Percentiles rank a stretch among this genome's conserved stretches.
Conservation (phyloP, 53 echinoderm and acorn worm genomes). For the Paracentrotus lividus region DNA sequence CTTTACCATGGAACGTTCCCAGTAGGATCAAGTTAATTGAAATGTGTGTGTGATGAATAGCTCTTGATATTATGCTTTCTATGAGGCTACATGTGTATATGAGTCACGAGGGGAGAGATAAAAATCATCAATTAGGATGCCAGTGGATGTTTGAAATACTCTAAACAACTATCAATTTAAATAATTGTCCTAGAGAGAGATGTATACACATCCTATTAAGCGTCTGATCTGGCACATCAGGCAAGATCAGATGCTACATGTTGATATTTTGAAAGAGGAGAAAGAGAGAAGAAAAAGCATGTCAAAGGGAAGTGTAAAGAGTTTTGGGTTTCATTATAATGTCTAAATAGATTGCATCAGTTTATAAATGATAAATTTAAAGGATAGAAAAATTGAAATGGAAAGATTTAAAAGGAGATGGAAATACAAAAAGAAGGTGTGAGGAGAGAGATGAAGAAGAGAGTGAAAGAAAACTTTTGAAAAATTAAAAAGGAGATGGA, state of each 20-base stretch:
- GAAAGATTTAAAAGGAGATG: background rate
- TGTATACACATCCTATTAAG: conserved; percentile 29
- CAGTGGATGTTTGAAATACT: conserved; percentile 38
- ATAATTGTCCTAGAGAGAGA: conserved; percentile 9
- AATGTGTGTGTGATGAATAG: conserved; percentile 59
- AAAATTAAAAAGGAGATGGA: no score
- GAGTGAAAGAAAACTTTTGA: no score
- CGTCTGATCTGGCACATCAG: background rate
- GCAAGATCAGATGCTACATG: no score
- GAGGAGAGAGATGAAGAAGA: background rate
- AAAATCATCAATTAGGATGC: conserved; percentile 47
- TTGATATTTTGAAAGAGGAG: background rate
- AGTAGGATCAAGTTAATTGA: conserved; percentile 32
- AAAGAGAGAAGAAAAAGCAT: background rate
- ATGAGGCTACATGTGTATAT: conserved; percentile 4
- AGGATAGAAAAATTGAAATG: no score
- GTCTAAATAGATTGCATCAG: no score
- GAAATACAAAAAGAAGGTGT: background rate
- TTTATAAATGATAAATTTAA: background rate
- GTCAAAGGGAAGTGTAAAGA: background rate
- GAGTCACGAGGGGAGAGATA: conserved; percentile 33
- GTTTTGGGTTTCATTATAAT: no score
- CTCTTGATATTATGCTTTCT: conserved; percentile 6
- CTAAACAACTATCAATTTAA: conserved; percentile 41
- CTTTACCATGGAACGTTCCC: background rate